Evolutionary conservation across 1,140 invertebrate species (phyloP), one percentile per base, ranked within the genome.

Genomic region (Musca domestica): DNA sequence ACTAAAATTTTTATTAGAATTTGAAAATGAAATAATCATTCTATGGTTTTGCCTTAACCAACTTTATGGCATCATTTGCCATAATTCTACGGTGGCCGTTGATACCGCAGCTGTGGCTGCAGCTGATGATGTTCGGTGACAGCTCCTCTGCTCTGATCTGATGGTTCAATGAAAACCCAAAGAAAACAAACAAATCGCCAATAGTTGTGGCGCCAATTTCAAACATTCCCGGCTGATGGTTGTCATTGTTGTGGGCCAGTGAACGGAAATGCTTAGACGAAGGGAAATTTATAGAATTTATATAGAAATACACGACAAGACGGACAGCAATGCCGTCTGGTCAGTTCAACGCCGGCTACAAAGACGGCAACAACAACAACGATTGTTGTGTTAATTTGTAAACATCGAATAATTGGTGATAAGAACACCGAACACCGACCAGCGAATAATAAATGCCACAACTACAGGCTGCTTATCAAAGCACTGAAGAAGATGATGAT

Each of bases 331-430:
- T 51, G 17, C 12, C n/a, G 48, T 51, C 17, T 51, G 17, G 20
- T 48, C 15, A n/a, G 48, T 19, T 20, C 47, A 48, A 6, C 17
- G 17, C 47, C 2, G 17, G 48, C 17, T 20, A 51, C 6, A 25
- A 25, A 46, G 15, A 46, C 41, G 22, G 19, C 2, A 56, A 56
- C 15, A 58, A 58, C 23, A 58, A 22, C 25, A 30, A 58, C 54
- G 34, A 34, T 34, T 17, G 20, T 61, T 41, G 17, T 19, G 56
- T 61, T 61, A 61, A 61, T 61, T 61, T 61, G 56, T 61, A 61
- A 61, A 61, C 27, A 61, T 19, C 6, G 34, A 61, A 61, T 61
- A 34, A 61, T 61, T 61, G 20, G 56, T 61, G 56, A 61, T 61
- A 61, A 61, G 56, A 41, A 9, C 17, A 41, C 30, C 52, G 15